Evolutionary conservation across 1,140 invertebrate genomes (phyloP), one percentile per base, ranked within the genome.

Genomic region (Bicyclus anynana): DNA sequence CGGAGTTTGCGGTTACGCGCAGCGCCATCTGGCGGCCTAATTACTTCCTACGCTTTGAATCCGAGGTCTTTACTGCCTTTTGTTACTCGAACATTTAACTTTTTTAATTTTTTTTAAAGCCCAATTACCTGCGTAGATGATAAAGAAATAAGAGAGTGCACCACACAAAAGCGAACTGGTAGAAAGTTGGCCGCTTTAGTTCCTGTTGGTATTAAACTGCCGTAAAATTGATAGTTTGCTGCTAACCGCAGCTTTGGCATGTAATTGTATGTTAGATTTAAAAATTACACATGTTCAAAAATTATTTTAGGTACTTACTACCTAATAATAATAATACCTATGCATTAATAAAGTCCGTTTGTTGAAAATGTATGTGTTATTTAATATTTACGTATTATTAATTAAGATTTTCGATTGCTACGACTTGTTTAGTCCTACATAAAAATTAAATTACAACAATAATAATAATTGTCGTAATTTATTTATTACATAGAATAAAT

Each of bases 1-100:
- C 65, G 65, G 66, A 67, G 64, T 55, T 56, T 81, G 81, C 67
- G 81, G 81, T 84, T 59, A 62, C 62, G 44, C 51, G 59, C 57
- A 71, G 58, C 77, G 74, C 84, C 80, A 84, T 84, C 84, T 83
- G 80, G 56, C 59, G 54, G 51, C 53, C 68, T 83, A 83, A 86
- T 84, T 83, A 78, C 81, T 77, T 86, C 80, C 83, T 84, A 79
- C 69, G 74, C 77, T 74, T 80, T 81, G 70, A 80, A 73, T 59
- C 37, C 58, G 20, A 35, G 18, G 49, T 55, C 48, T 52, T 37
- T 62, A 69, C 66, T 46, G 38, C 53, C 73, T 65, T 81, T 86
- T 82, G 79, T 85, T 72, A 67, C 53, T 56, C 44, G n/a, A 62
- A 68, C 67, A 64, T 80, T 80, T 76, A 78, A 73, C 71, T 75